Base-by-base conservation (phyloP, 2,888 invertebrate genomes). In the Xanthia icteritia region DNA sequence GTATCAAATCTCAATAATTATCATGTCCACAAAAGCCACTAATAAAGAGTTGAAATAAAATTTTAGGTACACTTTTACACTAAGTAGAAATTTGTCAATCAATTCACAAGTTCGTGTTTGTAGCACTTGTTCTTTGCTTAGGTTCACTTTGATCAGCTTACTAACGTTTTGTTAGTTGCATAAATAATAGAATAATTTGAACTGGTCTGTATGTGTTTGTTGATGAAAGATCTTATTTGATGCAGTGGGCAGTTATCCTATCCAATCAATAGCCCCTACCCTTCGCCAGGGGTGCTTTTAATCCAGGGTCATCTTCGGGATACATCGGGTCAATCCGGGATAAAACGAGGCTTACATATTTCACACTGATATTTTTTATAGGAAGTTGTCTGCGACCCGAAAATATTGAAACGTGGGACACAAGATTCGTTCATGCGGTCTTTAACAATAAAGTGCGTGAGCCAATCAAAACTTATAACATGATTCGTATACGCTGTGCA, bases 321-420 rank as follows among this genome's bases (percentile, higher is more conserved):
- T 70, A 48, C 61, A 54, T 61, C 15, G 60, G 79, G 79, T 70
- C 79, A 78, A 84, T 61, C 61, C 69, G 48, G 84, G 79, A 70
- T 83, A 42, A 77, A 58, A 60, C 17, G 23, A 17, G n/a, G 67
- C 84, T 83, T 78, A 77, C n/a, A 15, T 60, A 48, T 65, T 69
- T 69, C 45, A 65, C 69, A 65, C 45, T 15, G 27, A n/a, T n/a
- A 31, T 31, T 15, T 56, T 79, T 78, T 39, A 48, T 48, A 1
- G 68, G 11, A 13, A 42, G n/a, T 77, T 54, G 8, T 48, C 4
- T n/a, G n/a, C 8, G 23, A 42, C 5, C 17, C 17, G n/a, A n/a
- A 51, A 23, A 6, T 45, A 0, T 27, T 39, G 13, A 9, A 23
- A 31, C 15, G 9, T 51, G 1, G 1, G 5, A 31, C 27, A 23